Conservation (phyloP, 2,888 invertebrate species). For the Drosophila maculinotata region DNA sequence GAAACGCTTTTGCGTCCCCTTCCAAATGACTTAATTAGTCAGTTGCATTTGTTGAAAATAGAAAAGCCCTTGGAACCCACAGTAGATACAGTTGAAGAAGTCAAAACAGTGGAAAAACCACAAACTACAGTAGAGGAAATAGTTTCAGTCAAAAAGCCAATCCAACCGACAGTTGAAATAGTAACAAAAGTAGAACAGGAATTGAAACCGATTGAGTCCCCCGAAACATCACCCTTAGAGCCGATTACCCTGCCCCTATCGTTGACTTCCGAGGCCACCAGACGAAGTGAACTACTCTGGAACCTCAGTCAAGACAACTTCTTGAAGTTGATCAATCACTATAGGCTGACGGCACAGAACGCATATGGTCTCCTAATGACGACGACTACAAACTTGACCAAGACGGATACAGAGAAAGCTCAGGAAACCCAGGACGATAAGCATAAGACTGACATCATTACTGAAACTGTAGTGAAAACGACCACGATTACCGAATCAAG, state of each 20-base stretch:
- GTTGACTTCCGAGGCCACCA: conserved; percentile 6
- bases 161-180: conserved; percentile 10
- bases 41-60: conserved; percentile 81
- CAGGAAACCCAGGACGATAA: conserved; percentile 73
- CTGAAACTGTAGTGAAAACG: conserved; percentile 71
- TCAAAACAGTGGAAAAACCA: conserved; percentile 7
- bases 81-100: conserved; percentile 14
- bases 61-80: conserved; percentile 15
- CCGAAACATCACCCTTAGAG: conserved; percentile 3
- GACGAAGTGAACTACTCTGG: conserved; percentile 52
- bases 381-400: conserved; percentile 30
- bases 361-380: conserved; percentile 41
- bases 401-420: conserved; percentile 51
- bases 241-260: conserved; percentile 9
- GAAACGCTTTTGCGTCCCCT: conserved; percentile 40
- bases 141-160: not conserved
- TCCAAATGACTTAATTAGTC: conserved; percentile 88
- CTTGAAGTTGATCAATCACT: conserved; percentile 49
- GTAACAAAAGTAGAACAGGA: conserved; percentile 6
- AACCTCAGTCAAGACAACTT: conserved; percentile 72
- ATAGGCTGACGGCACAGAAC: conserved; percentile 44
- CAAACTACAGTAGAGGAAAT: conserved; percentile 18
- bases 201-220: conserved; percentile 4
- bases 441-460: conserved; percentile 78
- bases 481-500: conserved; percentile 63